phyloP scores from a whole-genome alignment of 2,797 vertebrate species.

The Pseudocheirus occidentalis region DNA sequence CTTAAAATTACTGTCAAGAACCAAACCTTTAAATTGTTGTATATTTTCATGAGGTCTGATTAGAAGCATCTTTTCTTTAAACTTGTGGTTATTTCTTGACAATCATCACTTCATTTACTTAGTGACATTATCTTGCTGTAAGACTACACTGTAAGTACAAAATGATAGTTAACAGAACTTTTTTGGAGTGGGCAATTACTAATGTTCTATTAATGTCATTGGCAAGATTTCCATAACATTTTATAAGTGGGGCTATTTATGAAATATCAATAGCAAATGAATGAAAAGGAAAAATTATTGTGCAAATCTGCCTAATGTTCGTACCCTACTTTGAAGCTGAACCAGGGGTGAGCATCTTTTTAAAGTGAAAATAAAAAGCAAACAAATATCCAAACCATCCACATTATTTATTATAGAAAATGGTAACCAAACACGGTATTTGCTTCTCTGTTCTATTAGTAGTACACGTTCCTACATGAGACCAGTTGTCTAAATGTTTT shows the following conservation, averaged over 20 bases:
- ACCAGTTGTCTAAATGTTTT: not conserved
- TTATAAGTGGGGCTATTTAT: slow-evolving; percentile 31
- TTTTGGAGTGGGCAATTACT: not conserved
- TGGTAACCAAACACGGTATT: slow-evolving; percentile 19
- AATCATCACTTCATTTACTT: slow-evolving; percentile 32
- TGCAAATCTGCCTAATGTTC: slow-evolving; percentile 2
- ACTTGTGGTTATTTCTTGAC: not conserved
- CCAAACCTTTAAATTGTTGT: slow-evolving; percentile 34
- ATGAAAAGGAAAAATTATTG: slow-evolving; percentile 38
- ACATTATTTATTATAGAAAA: slow-evolving; percentile 11
- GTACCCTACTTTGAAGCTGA: slow-evolving; percentile 34
- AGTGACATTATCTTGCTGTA: slow-evolving; percentile 12
- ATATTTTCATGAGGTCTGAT: slow-evolving; percentile 41
- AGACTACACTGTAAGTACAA: not conserved
- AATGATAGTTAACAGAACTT: slow-evolving; percentile 19
- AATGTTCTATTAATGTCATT: slow-evolving; percentile 18
- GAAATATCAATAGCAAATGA: slow-evolving; percentile 45
- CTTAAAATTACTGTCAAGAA: slow-evolving; percentile 35
- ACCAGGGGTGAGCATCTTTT: slow-evolving; percentile 19
- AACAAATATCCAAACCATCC: slow-evolving; percentile 15
- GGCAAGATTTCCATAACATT: slow-evolving; percentile 50
- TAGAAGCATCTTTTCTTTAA: slow-evolving; percentile 38
- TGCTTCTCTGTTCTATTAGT: slow-evolving; percentile 29
- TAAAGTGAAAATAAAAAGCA: slow-evolving; percentile 50
- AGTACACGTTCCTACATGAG: slow-evolving; percentile 21